Evolutionary conservation across 2,888 invertebrate species (phyloP).

Genomic region (Calameuta idolon): DNA sequence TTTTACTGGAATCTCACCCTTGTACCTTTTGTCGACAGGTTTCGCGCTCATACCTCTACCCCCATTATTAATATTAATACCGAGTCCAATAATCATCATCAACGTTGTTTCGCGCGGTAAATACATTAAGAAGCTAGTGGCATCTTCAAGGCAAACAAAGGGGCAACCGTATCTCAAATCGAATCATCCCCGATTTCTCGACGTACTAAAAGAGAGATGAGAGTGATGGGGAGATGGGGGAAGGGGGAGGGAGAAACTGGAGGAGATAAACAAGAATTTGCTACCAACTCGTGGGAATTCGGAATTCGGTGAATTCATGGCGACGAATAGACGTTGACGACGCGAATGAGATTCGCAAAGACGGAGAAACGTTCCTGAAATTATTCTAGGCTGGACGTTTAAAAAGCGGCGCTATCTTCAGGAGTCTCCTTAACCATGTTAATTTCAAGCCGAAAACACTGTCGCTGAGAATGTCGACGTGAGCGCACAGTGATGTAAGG

Average conservation of each 20-base stretch:
- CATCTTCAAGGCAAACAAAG: conserved; percentile 44
- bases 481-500: not conserved
- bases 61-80: conserved; percentile 43
- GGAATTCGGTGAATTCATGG: not conserved
- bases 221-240: not conserved
- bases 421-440: not conserved
- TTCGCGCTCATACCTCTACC: conserved; percentile 22
- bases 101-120: conserved; percentile 35
- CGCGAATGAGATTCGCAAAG: not conserved
- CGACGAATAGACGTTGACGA: not conserved
- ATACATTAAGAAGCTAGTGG: conserved; percentile 14
- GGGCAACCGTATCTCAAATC: conserved; percentile 47
- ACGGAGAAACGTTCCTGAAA: not conserved
- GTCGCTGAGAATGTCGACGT: not conserved
- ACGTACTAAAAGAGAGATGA: not conserved
- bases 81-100: conserved; percentile 29
- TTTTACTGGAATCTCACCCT: conserved; percentile 33
- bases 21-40: conserved; percentile 38
- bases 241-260: not conserved
- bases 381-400: not conserved
- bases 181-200: conserved; percentile 36
- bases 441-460: not conserved
- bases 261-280: not conserved
- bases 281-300: not conserved
- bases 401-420: not conserved